Base-by-base conservation (phyloP, 2,888 invertebrate species). In the Amphipoea oculea region DNA sequence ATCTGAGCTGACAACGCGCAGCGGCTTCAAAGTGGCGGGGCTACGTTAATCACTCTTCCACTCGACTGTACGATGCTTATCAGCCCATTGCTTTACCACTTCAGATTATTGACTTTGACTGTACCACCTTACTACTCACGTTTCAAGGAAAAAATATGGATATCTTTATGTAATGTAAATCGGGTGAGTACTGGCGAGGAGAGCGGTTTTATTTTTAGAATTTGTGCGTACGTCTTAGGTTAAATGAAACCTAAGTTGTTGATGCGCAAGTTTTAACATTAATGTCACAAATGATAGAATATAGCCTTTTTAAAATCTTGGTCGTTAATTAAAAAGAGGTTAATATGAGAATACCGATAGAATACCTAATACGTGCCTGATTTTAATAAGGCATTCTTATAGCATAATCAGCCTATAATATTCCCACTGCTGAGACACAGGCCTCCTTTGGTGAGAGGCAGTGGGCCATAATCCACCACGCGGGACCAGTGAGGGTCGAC, bases 61-160 rank as follows among this genome's bases (percentile, higher is more conserved):
- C 92, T 92, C 92, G 92, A 93, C 92, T 94, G 94, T 95, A 90
- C 95, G 94, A 94, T 95, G 93, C 92, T 93, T 95, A 95, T 95
- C 92, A 91, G 92, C 92, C 89, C 91, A 92, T 92, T 91, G 92
- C 90, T 88, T 91, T 89, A 91, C 89, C 93, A 91, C 92, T 91
- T 89, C 91, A 92, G 91, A 92, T 93, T 91, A 94, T 94, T 92
- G 94, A 92, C 94, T 92, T 88, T 92, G 94, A 94, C 92, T 92
- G 92, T 92, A 91, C 92, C 71, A 78, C 86, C 91, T 88, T 87
- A 88, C 83, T 88, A 83, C 88, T 89, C 86, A 83, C 83, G 88
- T 89, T 85, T 88, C 86, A 85, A 81, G 87, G 86, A 87, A 87
- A 85, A 89, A 88, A 86, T 86, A 88, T 88, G 89, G 86, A 88